phyloP scores from a whole-genome alignment of 2,113 vertebrate species.

The Anguilla rostrata region DNA sequence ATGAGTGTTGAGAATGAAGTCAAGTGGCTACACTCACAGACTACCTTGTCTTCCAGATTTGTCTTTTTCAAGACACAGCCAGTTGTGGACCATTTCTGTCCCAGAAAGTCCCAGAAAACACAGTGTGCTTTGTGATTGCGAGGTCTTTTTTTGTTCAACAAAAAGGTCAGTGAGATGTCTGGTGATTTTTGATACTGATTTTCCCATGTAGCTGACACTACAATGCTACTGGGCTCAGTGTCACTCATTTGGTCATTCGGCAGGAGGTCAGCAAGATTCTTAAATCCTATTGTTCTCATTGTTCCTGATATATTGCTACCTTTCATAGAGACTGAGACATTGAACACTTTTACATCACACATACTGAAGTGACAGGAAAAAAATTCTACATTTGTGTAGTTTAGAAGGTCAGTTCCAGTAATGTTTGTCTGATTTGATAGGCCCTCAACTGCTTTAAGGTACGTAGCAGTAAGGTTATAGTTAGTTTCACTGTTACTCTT shows the following conservation, averaged over 20 bases:
- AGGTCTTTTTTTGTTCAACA: not conserved
- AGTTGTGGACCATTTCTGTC: accelerated
- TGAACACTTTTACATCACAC: conserved; percentile 33
- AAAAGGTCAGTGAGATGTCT: conserved; percentile 67
- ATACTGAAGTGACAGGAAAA: not conserved
- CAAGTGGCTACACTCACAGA: conserved; percentile 77
- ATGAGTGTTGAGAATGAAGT: conserved; percentile 85
- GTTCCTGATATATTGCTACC: conserved; percentile 32
- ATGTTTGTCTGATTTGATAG: conserved; percentile 53
- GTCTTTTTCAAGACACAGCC: conserved; percentile 39
- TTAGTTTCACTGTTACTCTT: accelerated
- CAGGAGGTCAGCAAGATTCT: conserved; percentile 62
- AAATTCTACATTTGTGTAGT: conserved; percentile 57
- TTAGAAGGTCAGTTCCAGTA: not conserved
- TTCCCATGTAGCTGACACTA: conserved; percentile 69
- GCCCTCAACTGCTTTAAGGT: conserved; percentile 68
- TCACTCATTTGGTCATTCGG: accelerated
- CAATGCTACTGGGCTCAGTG: conserved; percentile 43
- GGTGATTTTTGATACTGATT: conserved; percentile 4
- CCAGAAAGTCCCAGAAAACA: conserved; percentile 71
- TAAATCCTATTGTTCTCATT: conserved; percentile 67
- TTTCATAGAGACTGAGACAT: conserved; percentile 32
- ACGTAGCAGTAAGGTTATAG: conserved; percentile 39
- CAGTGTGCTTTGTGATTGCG: conserved; percentile 43
- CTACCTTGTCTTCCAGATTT: accelerated